These are phyloP conservation scores for Cheirogaleus medius DNA, from an alignment of 2,113 vertebrate species.

Conservation along the genomic window DNA sequence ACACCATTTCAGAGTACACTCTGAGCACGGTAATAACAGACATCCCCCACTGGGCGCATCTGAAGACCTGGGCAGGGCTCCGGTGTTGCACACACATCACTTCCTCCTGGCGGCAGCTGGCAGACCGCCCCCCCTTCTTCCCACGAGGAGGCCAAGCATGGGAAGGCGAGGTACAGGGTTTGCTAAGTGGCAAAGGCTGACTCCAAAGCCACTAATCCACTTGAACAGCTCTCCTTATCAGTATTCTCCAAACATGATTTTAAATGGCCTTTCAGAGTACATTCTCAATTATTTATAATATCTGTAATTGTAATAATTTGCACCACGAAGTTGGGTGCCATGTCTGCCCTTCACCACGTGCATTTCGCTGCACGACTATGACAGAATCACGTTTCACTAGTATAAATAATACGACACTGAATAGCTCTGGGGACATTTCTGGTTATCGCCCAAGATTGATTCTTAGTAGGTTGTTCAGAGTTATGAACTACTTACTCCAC, in stretches of 20 bases:
- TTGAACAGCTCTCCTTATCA: fast-evolving
- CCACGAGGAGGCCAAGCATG: background rate
- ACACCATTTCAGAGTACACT: background rate
- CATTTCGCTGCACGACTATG: no score
- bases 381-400: background rate
- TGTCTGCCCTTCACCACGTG: background rate
- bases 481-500: background rate
- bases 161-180: background rate
- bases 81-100: background rate
- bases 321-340: fast-evolving
- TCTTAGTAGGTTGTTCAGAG: background rate
- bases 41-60: fast-evolving
- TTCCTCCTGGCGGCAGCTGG: background rate
- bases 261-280: background rate
- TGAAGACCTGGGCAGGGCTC: no score
- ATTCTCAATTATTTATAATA: no score
- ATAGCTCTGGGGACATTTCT: background rate
- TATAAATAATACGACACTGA: background rate
- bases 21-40: background rate
- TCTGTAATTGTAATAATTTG: background rate
- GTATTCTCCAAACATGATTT: fast-evolving
- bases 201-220: background rate
- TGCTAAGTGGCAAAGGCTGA: background rate
- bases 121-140: no score
- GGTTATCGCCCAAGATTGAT: background rate